Base-by-base conservation (phyloP, 2,888 invertebrate species). In the Mythimna pallens region DNA sequence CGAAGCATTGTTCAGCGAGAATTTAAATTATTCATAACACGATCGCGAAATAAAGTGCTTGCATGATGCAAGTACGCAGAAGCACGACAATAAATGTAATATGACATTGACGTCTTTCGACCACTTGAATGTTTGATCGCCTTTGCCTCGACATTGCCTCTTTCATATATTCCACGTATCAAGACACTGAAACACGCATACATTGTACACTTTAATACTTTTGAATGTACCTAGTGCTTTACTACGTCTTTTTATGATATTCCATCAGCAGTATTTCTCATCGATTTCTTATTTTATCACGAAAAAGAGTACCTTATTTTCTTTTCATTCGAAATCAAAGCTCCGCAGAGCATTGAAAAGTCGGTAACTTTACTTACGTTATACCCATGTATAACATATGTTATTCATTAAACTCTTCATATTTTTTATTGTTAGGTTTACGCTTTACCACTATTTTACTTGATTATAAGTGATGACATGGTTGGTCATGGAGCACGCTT, bases 1-100 rank as follows among this genome's bases (percentile, higher is more conserved):
- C n/a, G n/a, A 9, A 52, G 20, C 25, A 54, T 61, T 4, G 17
- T 8, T n/a, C 8, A 55, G 10, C 9, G 40, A 40, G 17, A 40
- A 59, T 47, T 54, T 72, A n/a, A 52, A 57, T 52, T 62, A 78
- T 70, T 70, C 72, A 52, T 17, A 52, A 63, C 72, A 34, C 7
- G 47, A 30, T 55, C 47, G 34, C 3, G 14, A 61, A 80, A 63
- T 80, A 55, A 62, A 75, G n/a, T 50, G 62, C 8, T 34, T 14
- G 20, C 12, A 55, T 76, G 30, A 25, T 75, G 65, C 62, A 52
- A 55, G 65, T 50, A 59, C 64, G 12, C 34, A n/a, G 50, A n/a
- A 54, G 30, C 61, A 43, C 30, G 50, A 50, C 59, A 65, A 64
- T 57, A 70, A 72, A 64, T 63, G 47, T 25, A 50, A 43, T 9